Percentiles rank a stretch among this genome's conserved stretches.
Evolutionary conservation across 2,113 vertebrate species (phyloP).

Genomic region (Esox niger): DNA sequence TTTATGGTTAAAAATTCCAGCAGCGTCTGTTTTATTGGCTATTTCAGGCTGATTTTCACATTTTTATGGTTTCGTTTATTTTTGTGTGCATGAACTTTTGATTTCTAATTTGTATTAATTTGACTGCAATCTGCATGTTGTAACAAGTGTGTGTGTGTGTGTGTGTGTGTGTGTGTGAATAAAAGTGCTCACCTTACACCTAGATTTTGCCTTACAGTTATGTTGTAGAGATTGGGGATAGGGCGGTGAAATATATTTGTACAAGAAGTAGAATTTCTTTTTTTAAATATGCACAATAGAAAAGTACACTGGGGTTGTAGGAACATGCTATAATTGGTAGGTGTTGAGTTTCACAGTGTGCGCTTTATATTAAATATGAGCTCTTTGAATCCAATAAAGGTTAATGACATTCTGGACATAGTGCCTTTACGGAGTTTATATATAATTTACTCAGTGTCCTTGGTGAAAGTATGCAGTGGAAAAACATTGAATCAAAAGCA

Average conservation of each 20-base stretch:
- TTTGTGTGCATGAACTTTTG: constrained; percentile 71
- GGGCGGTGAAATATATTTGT: neutral
- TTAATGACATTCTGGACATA: neutral
- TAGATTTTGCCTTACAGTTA: neutral
- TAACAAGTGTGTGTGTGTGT: constrained; percentile 64
- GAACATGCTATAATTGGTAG: neutral
- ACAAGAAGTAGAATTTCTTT: neutral
- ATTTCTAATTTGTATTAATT: constrained; percentile 59
- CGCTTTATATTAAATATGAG: neutral
- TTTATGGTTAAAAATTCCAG: constrained; percentile 59
- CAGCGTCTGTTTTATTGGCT: constrained; percentile 53
- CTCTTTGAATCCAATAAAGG: neutral
- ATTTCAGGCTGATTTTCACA: constrained; percentile 57
- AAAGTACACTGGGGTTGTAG: neutral
- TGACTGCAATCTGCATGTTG: constrained; percentile 69
- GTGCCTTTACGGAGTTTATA: neutral
- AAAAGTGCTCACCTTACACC: constrained; percentile 65
- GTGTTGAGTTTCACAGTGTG: neutral
- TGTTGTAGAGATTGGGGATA: neutral
- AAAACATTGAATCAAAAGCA: too few relatives aligned
- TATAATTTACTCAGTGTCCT: neutral
- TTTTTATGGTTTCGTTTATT: constrained; percentile 42
- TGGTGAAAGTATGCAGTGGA: too few relatives aligned
- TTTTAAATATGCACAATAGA: neutral
- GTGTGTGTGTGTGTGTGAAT: constrained; percentile 72